Conservation (phyloP, 1,140 invertebrate species). For the Latrodectus geometricus region DNA sequence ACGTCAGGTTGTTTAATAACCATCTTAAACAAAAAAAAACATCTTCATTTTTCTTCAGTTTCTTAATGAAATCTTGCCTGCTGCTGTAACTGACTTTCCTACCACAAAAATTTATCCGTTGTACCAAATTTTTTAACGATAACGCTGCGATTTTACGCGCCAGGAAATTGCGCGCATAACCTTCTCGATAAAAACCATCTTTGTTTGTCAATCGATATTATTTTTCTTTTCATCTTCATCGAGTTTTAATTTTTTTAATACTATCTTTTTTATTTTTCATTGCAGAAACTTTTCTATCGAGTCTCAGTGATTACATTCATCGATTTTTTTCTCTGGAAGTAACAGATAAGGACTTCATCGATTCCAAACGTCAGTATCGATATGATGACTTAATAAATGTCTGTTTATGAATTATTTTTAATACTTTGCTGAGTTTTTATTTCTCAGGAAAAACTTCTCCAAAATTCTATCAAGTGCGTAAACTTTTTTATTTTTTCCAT, state of each 20-base stretch:
- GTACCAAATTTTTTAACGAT: slow-evolving; percentile 20
- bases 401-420: slow-evolving; percentile 32
- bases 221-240: slow-evolving; percentile 20
- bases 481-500: not conserved
- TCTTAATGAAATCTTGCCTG: no score
- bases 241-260: slow-evolving; percentile 4
- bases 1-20: no score
- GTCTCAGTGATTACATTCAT: slow-evolving; percentile 39
- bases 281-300: slow-evolving; percentile 39
- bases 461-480: not conserved
- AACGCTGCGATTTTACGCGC: slow-evolving; percentile 24
- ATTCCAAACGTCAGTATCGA: slow-evolving; percentile 28
- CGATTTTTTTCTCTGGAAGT: slow-evolving; percentile 29
- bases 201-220: slow-evolving; percentile 42
- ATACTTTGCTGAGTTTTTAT: not conserved
- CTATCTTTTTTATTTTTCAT: slow-evolving; percentile 13
- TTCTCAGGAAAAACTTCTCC: not conserved
- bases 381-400: slow-evolving; percentile 54
- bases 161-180: slow-evolving; percentile 28
- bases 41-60: no score
- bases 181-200: slow-evolving; percentile 30
- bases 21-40: no score
- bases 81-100: slow-evolving; percentile 10
- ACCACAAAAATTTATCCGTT: slow-evolving; percentile 10
- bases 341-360: slow-evolving; percentile 42